A percentile compares a stretch with the other conserved stretches of the same genome.
Conservation (phyloP, 2,113 vertebrate genomes). For the Bungarus multicinctus region DNA sequence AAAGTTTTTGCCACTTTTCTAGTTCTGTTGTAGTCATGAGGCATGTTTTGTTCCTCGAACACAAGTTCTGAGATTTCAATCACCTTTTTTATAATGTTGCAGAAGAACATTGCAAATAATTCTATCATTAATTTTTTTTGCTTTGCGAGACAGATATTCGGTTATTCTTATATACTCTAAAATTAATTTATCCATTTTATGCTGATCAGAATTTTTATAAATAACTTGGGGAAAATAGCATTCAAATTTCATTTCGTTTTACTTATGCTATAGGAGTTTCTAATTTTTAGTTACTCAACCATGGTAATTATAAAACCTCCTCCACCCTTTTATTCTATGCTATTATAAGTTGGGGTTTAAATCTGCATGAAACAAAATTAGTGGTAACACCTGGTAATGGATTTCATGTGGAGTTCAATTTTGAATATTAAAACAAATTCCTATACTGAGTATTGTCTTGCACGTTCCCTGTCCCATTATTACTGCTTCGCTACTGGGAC, state of each 20-base stretch:
- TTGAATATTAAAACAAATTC: not conserved
- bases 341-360: not conserved
- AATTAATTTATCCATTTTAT: conserved; percentile 1
- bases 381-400: not conserved
- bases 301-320: not conserved
- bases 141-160: not conserved
- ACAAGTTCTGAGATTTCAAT: not conserved
- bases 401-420: not conserved
- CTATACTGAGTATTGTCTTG: not conserved
- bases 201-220: not conserved
- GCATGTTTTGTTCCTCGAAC: not conserved
- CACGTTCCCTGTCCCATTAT: not conserved
- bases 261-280: not conserved
- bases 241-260: not conserved
- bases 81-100: not conserved
- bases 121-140: conserved; percentile 15
- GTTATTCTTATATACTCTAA: not conserved
- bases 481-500: not conserved
- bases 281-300: not conserved
- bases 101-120: not conserved
- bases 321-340: not conserved
- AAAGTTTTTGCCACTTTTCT: too few species aligned
- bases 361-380: not conserved
- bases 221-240: not conserved
- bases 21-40: not conserved